phyloP scores from a whole-genome alignment of 2,797 vertebrate genomes.

The Urocyon cinereoargenteus region DNA sequence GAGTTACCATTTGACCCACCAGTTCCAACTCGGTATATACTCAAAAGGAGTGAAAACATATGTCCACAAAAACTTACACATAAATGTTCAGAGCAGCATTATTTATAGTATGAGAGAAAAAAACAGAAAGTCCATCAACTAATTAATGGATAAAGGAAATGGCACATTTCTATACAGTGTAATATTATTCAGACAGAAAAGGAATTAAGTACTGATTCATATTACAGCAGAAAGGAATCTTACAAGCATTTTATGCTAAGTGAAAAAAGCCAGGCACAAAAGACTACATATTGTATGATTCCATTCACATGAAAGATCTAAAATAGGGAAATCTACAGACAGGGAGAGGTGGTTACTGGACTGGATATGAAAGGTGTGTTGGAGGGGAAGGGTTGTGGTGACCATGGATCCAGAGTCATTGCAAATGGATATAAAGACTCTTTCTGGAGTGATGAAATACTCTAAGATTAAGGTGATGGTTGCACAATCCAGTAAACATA shows the following conservation, averaged over 20 bases:
- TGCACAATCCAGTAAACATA: not conserved
- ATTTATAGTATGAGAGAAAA: not conserved
- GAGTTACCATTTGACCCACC: no score
- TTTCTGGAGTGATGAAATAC: not conserved
- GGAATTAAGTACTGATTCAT: not conserved
- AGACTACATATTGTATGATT: not conserved
- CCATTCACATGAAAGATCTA: no score
- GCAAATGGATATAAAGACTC: not conserved
- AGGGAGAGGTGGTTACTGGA: fast-evolving
- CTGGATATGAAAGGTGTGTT: not conserved
- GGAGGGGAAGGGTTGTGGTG: no score
- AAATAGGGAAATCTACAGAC: no score
- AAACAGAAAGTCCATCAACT: not conserved
- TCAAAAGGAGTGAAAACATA: not conserved
- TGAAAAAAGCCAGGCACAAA: not conserved
- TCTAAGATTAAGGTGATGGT: not conserved
- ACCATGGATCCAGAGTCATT: no score
- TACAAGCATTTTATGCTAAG: not conserved
- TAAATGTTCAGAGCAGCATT: not conserved
- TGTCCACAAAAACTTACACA: not conserved
- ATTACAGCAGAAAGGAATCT: not conserved
- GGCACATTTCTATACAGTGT: no score
- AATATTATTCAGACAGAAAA: not conserved
- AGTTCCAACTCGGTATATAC: not conserved
- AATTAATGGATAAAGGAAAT: fast-evolving